Evolutionary conservation across 2,888 invertebrate species (phyloP), one percentile per base, ranked within the genome.

Genomic region (Caenorhabditis becei): DNA sequence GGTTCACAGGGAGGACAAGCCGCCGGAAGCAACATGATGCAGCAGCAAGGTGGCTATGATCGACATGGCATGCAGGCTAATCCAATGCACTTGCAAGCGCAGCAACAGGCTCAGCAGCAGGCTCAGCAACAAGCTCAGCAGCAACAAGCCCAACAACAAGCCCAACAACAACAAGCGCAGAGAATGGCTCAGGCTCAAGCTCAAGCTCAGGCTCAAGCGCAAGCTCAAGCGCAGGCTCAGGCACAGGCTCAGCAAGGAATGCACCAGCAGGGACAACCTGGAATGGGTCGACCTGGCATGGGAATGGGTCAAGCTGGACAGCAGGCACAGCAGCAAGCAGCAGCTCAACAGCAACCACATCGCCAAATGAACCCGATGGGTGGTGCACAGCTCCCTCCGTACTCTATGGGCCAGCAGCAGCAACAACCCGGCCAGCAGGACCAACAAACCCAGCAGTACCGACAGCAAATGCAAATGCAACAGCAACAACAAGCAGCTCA

Each of bases 281-380:
- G 35, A 20, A 58, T 65, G 62, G 32, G n/a, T 2, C 58, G 56
- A 2, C 35, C 61, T n/a, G 67, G 54, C 28, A 61, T 66, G 74
- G 62, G 53, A 44, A 63, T 63, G 51, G 35, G 51, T 1, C 56
- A 67, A 28, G 20, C 37, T 5, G 53, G 53, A 18, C 67, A 59
- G 32, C 47, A 44, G 16, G 62, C 24, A 14, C 72, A 41, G 23
- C 24, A 58, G 4, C 65, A 58, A 32, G 16, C 14, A n/a, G n/a
- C n/a, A n/a, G 49, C 74, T 18, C 77, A 59, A 14, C 75, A 59
- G 51, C 66, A 47, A 11, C 58, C 26, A 8, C 77, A 78, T 8
- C 65, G 56, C 2, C 44, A 23, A 18, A 32, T 69, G 77, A 72
- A 49, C 32, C 72, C 44, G 8, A 67, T 66, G 66, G 32, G 44